Evolutionary conservation across 2,113 vertebrate species (phyloP).

Genomic region (Canis aureus): DNA sequence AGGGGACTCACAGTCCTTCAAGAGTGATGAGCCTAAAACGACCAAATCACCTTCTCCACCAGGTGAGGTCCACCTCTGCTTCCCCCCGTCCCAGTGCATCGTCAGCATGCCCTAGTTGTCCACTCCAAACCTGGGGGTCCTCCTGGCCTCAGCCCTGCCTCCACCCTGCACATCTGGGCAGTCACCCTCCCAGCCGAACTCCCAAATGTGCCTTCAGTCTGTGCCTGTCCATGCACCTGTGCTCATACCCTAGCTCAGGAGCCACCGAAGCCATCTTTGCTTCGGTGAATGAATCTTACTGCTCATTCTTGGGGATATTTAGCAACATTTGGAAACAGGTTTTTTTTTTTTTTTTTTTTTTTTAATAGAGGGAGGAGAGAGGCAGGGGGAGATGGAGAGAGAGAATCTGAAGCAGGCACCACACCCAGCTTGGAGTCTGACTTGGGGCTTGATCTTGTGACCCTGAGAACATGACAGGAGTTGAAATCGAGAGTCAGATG

Average conservation of each 20-base stretch:
- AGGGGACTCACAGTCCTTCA: neutral
- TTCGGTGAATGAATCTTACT: neutral
- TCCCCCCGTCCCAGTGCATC: neutral
- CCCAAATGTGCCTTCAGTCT: neutral
- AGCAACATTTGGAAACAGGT: neutral
- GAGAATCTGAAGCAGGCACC: neutral
- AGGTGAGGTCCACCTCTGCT: neutral
- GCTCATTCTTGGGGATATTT: neutral
- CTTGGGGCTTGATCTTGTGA: neutral
- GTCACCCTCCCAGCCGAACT: neutral
- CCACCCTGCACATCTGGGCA: accelerated
- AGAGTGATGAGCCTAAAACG: too few species aligned
- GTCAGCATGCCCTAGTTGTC: accelerated
- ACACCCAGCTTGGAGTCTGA: neutral
- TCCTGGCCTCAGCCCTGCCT: neutral
- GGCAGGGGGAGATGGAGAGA: neutral
- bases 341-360: neutral
- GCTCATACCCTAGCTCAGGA: neutral
- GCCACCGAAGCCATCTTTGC: neutral
- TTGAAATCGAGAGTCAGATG: neutral
- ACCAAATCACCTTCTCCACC: accelerated
- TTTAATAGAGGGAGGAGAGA: neutral
- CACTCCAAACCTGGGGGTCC: neutral
- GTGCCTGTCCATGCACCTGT: neutral
- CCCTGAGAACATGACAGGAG: neutral